Conservation (phyloP, 1,140 invertebrate species). For the Drosophila ambigua region DNA sequence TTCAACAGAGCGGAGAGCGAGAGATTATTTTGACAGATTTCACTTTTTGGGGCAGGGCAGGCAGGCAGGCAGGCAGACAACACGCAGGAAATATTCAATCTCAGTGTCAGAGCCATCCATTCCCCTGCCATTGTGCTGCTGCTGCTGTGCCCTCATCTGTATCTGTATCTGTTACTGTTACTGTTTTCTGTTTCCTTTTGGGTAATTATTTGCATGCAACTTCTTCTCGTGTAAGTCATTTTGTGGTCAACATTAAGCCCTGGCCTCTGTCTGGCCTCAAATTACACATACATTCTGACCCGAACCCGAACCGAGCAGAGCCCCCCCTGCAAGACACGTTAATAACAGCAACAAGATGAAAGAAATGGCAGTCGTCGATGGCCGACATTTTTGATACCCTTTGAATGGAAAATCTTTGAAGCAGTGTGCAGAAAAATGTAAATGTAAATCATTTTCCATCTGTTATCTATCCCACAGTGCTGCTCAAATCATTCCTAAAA, state of each 20-base stretch:
- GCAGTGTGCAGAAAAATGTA: not conserved
- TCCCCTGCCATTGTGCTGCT: slow-evolving; percentile 21
- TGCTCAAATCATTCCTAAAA: too few species aligned
- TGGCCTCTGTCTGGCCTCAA: slow-evolving; percentile 60
- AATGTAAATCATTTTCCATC: not conserved
- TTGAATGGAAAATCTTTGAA: not conserved
- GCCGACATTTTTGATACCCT: too few species aligned
- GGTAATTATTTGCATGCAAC: slow-evolving; percentile 81
- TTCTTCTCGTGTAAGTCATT: slow-evolving; percentile 55
- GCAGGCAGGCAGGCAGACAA: slow-evolving; percentile 2
- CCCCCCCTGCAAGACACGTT: slow-evolving; percentile 37
- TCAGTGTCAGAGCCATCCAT: slow-evolving; percentile 30
- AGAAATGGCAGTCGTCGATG: not conserved
- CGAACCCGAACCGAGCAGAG: slow-evolving; percentile 11
- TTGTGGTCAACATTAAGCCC: slow-evolving; percentile 69
- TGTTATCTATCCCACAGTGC: too few species aligned
- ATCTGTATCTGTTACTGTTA: slow-evolving; percentile 28
- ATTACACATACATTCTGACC: slow-evolving; percentile 63
- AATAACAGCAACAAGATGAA: slow-evolving; percentile 34
- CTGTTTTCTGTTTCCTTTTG: slow-evolving; percentile 42
- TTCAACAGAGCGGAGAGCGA: slow-evolving; percentile 58
- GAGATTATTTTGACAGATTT: slow-evolving; percentile 77
- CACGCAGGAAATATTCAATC: slow-evolving; percentile 74
- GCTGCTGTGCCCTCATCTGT: slow-evolving; percentile 31
- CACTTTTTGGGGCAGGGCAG: slow-evolving; percentile 36